Percentiles rank a stretch among this genome's conserved stretches.
These are phyloP conservation scores for Onthophagus taurus DNA, from an alignment of 1,140 invertebrate species.

Conservation along the genomic window DNA sequence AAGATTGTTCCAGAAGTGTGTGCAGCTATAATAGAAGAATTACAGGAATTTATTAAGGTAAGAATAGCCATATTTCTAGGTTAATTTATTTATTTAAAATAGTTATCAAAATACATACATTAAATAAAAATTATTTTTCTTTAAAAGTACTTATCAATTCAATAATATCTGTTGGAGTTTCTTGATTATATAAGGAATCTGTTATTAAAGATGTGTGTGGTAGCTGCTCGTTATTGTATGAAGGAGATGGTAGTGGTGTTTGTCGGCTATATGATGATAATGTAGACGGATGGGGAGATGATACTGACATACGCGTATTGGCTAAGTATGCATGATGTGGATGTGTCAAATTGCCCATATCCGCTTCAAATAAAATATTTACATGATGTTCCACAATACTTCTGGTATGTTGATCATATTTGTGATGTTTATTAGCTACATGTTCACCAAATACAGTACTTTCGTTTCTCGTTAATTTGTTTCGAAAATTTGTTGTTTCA, in stretches of 20 bases:
- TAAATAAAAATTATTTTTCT: background rate
- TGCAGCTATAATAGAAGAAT: too few species aligned
- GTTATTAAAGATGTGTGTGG: background rate
- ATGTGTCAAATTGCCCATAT: background rate
- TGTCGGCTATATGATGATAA: background rate
- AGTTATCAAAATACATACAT: too few species aligned
- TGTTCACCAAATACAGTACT: constrained; percentile 1
- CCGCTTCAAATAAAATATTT: background rate
- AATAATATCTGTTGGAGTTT: constrained; percentile 1
- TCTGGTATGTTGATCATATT: background rate
- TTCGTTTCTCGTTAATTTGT: background rate
- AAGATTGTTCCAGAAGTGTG: too few species aligned
- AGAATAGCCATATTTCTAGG: too few species aligned
- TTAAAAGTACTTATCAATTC: background rate
- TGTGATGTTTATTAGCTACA: constrained; percentile 1
- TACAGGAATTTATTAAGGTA: too few species aligned
- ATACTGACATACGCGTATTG: background rate
- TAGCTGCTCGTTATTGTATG: background rate
- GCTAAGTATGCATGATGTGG: background rate
- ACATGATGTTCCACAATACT: background rate
- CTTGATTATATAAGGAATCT: constrained; percentile 1
- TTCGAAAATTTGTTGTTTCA: too few species aligned
- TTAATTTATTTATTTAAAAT: too few species aligned
- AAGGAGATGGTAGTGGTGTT: background rate
- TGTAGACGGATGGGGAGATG: background rate